Evolutionary conservation across 2,113 vertebrate species (phyloP), one percentile per base, ranked within the genome.

Genomic region (Catharus minimus): DNA sequence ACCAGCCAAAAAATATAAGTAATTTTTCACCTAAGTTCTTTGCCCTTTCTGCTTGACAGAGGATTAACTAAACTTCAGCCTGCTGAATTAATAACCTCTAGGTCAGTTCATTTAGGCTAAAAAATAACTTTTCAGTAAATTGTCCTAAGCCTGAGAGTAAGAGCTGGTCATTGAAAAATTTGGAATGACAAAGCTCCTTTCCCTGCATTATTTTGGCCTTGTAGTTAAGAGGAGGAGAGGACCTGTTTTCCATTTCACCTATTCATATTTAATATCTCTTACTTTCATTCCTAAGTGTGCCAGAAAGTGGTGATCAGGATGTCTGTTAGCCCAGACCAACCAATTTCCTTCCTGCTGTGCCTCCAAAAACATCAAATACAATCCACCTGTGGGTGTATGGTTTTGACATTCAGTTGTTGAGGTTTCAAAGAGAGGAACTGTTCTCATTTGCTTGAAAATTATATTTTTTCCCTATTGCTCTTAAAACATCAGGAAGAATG

Each of bases 341-440:
- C 5, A 1, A 76, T 88, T 95, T 95, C 83, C 94, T 96, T 94
- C 88, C 93, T 95, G 61, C 38, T 47, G 12, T 84, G 55, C 50
- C 62, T 91, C 61, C 76, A 88, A 76, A 79, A 90, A 15, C 83
- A 58, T 58, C 3, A 4, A 82, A 38, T 39, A 82, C 8, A 91
- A 72, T 53, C 58, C 74, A 55, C 71, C 27, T 17, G 1, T 68
- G 58, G 10, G 38, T 65, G 20, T 56, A 65, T 3, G 0, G 27
- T n/a, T 91, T 74, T 94, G 64, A 39, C 52, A 53, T 65, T 81
- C 49, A 43, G 50, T 73, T 65, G 23, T 11, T 81, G 74, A 91
- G 67, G 67, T 82, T 91, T 94, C 69, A 68, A 57, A 86, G 86
- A 65, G 61, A 82, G 24, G 33, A 95, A 62, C 71, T 76, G 30